A percentile compares a stretch with the other conserved stretches of the same genome.
These are phyloP conservation scores for Montipora capitata DNA, from an alignment of 92 coral and sea anemone genomes.

Conservation along the genomic window DNA sequence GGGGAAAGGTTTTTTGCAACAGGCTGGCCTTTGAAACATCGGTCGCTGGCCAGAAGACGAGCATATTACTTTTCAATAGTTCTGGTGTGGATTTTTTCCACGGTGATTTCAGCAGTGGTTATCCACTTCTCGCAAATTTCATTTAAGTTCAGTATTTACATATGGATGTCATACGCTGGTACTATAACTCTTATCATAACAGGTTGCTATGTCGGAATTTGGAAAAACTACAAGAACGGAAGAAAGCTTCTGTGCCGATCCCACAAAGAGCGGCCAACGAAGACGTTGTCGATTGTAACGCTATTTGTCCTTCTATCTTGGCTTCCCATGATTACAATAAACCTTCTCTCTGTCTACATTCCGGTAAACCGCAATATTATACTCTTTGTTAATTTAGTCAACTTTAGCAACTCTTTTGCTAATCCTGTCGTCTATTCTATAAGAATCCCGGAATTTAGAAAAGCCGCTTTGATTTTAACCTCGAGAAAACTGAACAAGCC, in stretches of 20 bases:
- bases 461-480: constrained; percentile 6
- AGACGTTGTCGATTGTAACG: constrained; percentile 27
- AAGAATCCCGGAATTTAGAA: constrained; percentile 44
- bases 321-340: constrained; percentile 34
- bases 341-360: constrained; percentile 25
- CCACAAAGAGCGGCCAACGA: constrained; percentile 16
- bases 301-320: constrained; percentile 17
- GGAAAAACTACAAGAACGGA: constrained; percentile 22
- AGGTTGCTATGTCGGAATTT: constrained; percentile 38
- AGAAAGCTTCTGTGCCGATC: neutral
- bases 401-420: constrained; percentile 45
- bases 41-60: neutral
- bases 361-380: constrained; percentile 13
- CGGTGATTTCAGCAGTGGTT: constrained; percentile 4
- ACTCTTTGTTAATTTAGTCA: constrained; percentile 25
- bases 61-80: constrained; percentile 12
- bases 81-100: constrained; percentile 29
- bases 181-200: neutral
- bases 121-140: constrained; percentile 3
- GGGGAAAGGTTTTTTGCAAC: constrained; percentile 37
- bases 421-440: constrained; percentile 45
- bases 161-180: constrained; percentile 36
- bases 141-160: neutral
- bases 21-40: constrained; percentile 44
- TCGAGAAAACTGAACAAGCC: neutral